Base-by-base conservation (phyloP, 2,888 invertebrate species). In the Pegoplata infirma region DNA sequence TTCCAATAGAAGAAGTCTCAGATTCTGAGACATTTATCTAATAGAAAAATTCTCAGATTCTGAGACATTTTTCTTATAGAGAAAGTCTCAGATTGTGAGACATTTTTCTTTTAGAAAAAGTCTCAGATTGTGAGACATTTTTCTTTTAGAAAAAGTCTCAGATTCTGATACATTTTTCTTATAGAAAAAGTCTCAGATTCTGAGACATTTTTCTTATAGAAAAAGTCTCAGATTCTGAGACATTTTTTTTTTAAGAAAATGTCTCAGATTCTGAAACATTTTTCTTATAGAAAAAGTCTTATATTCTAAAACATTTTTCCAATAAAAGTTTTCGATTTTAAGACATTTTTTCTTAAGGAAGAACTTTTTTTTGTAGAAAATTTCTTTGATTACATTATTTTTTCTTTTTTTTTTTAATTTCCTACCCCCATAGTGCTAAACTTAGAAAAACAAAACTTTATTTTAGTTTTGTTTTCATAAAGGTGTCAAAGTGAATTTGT, bases 401-500 rank as follows among this genome's bases (percentile, higher is more conserved):
- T 32, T 2, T 7, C 8, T 7, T 32, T 32, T 32, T 32, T 32
- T 10, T 32, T 8, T 32, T 8, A 8, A 32, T 40, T 40, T 5
- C 12, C 3, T 32, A 3, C n/a, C n/a, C n/a, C 36, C 36, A 40
- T 40, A 40, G 36, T 40, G 36, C 36, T 1, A 40, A n/a, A 40
- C 5, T n/a, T n/a, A 40, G 36, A 5, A 40, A 32, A 5, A 12
- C 2, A n/a, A 40, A 40, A 40, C 12, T 40, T 40, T 40, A n/a
- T 40, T 40, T 40, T 40, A 40, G 36, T 40, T 40, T 12, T 40
- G 10, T 40, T 40, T n/a, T 40, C 36, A 40, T 49, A 59, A 71
- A 72, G 63, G 77, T 77, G 77, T 72, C 55, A 56, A 77, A 67
- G 51, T 67, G 67, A 72, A 72, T 72, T 72, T 72, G 77, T 72